phyloP scores from a whole-genome alignment of 2,888 invertebrate species.

The Hetaerina titia region DNA sequence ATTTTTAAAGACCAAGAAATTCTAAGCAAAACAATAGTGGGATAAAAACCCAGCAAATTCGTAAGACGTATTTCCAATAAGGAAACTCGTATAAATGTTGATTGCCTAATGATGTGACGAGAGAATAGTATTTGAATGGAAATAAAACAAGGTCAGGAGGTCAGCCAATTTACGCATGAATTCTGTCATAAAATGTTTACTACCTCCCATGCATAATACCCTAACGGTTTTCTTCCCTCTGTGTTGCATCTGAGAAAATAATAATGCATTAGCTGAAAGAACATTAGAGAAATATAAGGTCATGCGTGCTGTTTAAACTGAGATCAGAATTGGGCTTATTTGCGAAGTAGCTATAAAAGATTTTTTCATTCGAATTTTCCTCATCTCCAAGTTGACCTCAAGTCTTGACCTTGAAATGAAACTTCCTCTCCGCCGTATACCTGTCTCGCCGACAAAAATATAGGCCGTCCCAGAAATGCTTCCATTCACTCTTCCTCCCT shows the following conservation, averaged over 20 bases:
- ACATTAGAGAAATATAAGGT: neutral
- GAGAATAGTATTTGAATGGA: too few relatives aligned
- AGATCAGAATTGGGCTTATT: neutral
- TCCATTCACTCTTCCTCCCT: neutral
- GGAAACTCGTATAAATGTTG: too few relatives aligned
- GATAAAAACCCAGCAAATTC: too few relatives aligned
- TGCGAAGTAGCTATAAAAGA: neutral
- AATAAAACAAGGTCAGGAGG: neutral
- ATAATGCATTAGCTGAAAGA: neutral
- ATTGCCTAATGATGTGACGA: too few relatives aligned
- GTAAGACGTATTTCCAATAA: too few relatives aligned
- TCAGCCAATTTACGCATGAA: neutral
- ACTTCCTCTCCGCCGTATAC: neutral
- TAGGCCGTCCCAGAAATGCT: neutral
- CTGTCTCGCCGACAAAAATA: neutral
- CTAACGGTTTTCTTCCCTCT: neutral
- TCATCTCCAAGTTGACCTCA: neutral
- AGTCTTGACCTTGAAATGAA: neutral
- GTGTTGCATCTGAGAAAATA: neutral
- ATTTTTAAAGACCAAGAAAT: too few relatives aligned
- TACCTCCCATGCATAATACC: neutral
- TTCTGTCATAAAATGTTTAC: neutral
- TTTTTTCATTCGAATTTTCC: neutral
- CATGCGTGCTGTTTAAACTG: neutral
- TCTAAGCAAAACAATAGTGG: too few relatives aligned